A percentile compares a stretch with the other conserved stretches of the same genome.
Evolutionary conservation across 2,888 invertebrate species (phyloP).

Genomic region (Anaspis maculata): DNA sequence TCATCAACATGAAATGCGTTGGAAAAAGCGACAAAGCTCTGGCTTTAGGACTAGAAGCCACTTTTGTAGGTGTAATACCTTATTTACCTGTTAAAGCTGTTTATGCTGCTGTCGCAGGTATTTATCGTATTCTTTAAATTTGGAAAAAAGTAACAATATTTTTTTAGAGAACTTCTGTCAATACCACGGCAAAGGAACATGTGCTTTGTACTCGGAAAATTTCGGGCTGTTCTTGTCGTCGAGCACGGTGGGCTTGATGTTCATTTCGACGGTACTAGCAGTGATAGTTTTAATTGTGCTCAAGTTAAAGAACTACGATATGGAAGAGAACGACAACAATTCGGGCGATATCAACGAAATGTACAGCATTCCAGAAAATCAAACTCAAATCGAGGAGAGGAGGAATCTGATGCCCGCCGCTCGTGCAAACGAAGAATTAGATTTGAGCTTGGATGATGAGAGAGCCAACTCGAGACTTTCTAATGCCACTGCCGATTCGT

Average conservation of each 20-base stretch:
- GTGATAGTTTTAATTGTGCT: conserved; percentile 20
- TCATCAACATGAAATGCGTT: conserved; percentile 50
- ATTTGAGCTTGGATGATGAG: neutral
- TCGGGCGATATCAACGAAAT: too few relatives aligned
- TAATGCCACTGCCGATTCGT: conserved; percentile 17
- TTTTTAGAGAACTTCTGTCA: conserved; percentile 26
- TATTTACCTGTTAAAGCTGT: conserved; percentile 56
- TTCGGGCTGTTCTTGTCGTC: conserved; percentile 27
- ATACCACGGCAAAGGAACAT: conserved; percentile 19
- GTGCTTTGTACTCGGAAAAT: conserved; percentile 26
- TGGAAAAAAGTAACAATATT: neutral
- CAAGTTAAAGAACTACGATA: too few relatives aligned
- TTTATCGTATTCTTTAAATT: conserved; percentile 8
- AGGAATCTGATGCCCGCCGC: too few relatives aligned
- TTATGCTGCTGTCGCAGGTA: conserved; percentile 52
- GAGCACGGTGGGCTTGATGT: conserved; percentile 25
- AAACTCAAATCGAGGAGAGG: too few relatives aligned
- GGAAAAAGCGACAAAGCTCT: conserved; percentile 53
- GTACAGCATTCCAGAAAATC: too few relatives aligned
- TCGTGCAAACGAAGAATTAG: neutral
- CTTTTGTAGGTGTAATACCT: conserved; percentile 47
- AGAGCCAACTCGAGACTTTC: too few relatives aligned
- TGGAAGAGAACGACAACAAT: too few relatives aligned
- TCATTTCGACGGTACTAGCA: conserved; percentile 21
- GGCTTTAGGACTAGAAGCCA: conserved; percentile 50